Percentiles rank a stretch among this genome's conserved stretches.
Evolutionary conservation across 2,888 invertebrate genomes (phyloP).

Genomic region (Chelonus formosanus): DNA sequence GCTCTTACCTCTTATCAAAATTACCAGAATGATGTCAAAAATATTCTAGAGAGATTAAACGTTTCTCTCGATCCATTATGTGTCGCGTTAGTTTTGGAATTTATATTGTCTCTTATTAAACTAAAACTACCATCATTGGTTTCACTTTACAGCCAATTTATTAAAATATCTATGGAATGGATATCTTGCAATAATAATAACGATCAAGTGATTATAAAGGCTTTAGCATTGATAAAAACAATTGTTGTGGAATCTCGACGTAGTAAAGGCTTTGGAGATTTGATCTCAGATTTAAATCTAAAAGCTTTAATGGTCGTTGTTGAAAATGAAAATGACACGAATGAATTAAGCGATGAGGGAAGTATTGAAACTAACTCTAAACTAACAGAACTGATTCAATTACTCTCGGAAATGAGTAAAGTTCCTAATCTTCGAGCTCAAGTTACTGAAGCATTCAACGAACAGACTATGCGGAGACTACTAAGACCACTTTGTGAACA

Average conservation of each 20-base stretch:
- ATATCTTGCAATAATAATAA: slow-evolving; percentile 54
- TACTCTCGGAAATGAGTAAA: slow-evolving; percentile 65
- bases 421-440: slow-evolving; percentile 55
- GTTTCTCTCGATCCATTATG: slow-evolving; percentile 65
- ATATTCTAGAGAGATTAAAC: slow-evolving; percentile 60
- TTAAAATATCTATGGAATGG: slow-evolving; percentile 66
- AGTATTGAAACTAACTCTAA: slow-evolving; percentile 58
- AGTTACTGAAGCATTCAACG: slow-evolving; percentile 62
- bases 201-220: slow-evolving; percentile 64
- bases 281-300: slow-evolving; percentile 62
- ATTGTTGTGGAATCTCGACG: slow-evolving; percentile 60
- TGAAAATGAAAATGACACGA: slow-evolving; percentile 55
- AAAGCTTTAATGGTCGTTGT: slow-evolving; percentile 64
- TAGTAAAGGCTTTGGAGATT: slow-evolving; percentile 47
- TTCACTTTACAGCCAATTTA: slow-evolving; percentile 62
- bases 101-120: slow-evolving; percentile 65
- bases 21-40: slow-evolving; percentile 61
- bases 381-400: slow-evolving; percentile 66
- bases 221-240: slow-evolving; percentile 63
- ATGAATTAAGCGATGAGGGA: slow-evolving; percentile 48
- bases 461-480: slow-evolving; percentile 61
- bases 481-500: slow-evolving; percentile 62
- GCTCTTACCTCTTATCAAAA: slow-evolving; percentile 56
- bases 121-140: slow-evolving; percentile 62
- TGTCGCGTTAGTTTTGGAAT: slow-evolving; percentile 66